A percentile compares a stretch with the other conserved stretches of the same genome.
phyloP scores from a whole-genome alignment of 2,888 invertebrate genomes.

The Lysandra bellargus region DNA sequence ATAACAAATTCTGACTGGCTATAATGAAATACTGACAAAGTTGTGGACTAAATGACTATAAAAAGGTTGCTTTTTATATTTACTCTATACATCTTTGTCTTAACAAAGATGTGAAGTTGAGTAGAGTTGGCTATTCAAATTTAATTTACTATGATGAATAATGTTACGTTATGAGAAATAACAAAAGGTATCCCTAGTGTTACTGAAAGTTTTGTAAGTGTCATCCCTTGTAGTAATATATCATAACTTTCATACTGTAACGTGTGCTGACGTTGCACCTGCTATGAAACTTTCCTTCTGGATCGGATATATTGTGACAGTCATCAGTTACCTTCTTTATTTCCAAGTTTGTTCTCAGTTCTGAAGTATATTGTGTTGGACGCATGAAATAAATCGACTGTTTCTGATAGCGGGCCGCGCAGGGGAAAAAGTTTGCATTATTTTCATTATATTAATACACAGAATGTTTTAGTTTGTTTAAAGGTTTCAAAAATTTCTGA shows the following conservation, averaged over 20 bases:
- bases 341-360: neutral
- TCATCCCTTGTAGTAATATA: slow-evolving; percentile 22
- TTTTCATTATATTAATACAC: no score
- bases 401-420: no score
- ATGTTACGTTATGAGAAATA: neutral
- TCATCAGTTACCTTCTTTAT: neutral
- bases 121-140: no score
- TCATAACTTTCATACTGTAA: slow-evolving; percentile 11
- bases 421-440: no score
- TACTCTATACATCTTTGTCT: no score
- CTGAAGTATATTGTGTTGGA: neutral
- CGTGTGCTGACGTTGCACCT: slow-evolving; percentile 13
- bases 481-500: no score
- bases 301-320: neutral
- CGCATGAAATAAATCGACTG: neutral
- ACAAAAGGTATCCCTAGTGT: slow-evolving; percentile 1
- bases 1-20: neutral
- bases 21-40: no score
- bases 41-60: no score
- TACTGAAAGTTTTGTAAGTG: slow-evolving; percentile 4
- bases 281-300: neutral
- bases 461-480: no score
- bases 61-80: no score
- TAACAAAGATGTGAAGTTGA: no score
- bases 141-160: neutral